Evolutionary conservation across 2,113 vertebrate genomes (phyloP), one percentile per base, ranked within the genome.

Genomic region (Pitta sordida): DNA sequence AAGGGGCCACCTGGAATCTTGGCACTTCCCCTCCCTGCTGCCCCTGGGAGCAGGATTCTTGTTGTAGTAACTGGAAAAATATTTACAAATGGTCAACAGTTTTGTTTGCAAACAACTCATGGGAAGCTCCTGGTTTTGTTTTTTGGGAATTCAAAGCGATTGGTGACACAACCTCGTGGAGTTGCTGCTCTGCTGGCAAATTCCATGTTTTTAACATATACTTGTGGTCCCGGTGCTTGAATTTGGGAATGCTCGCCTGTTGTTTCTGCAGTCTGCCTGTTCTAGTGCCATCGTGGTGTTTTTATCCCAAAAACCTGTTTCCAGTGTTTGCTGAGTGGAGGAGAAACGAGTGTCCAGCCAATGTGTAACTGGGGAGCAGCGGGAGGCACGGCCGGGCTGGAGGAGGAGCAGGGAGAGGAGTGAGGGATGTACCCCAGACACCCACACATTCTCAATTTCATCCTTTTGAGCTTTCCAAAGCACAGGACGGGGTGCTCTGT

Each of bases 131-230:
- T 27, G 7, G 7, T 56, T 71, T 60, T 56, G 7, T n/a, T 62
- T 62, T 60, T 20, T 6, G 10, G 58, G 84, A 71, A 62, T 76
- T 79, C 24, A 43, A n/a, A 87, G 21, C 69, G 64, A 11, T 56
- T 24, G 19, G 7, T n/a, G 14, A 1, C 7, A 6, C 26, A n/a
- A 13, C 30, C n/a, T 37, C 21, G 10, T 11, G 30, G 19, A 59
- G 20, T 44, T 44, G 5, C 37, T n/a, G 22, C 73, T 67, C 18
- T 1, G 4, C 15, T 34, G 59, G 60, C 10, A 41, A 15, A 11
- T 30, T 4, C 2, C 0, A 1, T 32, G 19, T 1, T 15, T 60
- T 26, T 55, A 43, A 20, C 36, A 2, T 11, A 3, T 0, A 0
- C 11, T 10, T 2, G 21, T 5, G 58, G 11, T n/a, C 27, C 10